Percentiles rank a stretch among this genome's conserved stretches.
Evolutionary conservation across 1,140 invertebrate genomes (phyloP).

Genomic region (Ceratina japonica): DNA sequence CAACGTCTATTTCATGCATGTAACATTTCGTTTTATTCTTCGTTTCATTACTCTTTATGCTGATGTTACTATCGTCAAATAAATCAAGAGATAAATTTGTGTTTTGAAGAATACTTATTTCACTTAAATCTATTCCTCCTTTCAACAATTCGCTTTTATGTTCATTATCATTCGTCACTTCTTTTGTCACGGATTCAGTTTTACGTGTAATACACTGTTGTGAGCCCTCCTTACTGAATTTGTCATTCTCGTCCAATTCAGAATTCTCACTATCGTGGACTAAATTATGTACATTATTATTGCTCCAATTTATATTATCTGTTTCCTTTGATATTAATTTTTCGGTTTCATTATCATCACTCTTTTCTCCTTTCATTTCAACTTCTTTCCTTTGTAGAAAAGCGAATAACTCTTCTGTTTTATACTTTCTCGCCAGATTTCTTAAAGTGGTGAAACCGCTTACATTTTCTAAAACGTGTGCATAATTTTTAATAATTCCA

Average conservation of each 20-base stretch:
- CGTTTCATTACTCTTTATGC: not conserved
- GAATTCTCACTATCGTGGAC: not conserved
- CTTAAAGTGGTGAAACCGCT: constrained; percentile 53
- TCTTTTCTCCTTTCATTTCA: constrained; percentile 9
- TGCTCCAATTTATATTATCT: constrained; percentile 5
- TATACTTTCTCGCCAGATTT: constrained; percentile 68
- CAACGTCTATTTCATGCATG: not conserved
- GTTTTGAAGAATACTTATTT: not conserved
- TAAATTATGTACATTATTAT: constrained; percentile 1
- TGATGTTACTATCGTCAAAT: constrained; percentile 49
- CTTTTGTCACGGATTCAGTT: not conserved
- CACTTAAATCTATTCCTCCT: not conserved
- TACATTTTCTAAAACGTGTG: constrained; percentile 54
- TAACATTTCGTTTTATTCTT: not conserved
- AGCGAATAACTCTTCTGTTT: constrained; percentile 62
- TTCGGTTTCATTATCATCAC: not conserved
- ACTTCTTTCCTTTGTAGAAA: constrained; percentile 60
- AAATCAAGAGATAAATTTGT: constrained; percentile 52
- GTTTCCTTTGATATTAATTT: not conserved
- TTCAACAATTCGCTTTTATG: not conserved
- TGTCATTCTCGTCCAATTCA: not conserved
- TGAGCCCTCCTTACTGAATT: not conserved
- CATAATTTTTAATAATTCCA: constrained; percentile 67
- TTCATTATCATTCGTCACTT: not conserved
- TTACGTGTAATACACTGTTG: not conserved